These are phyloP conservation scores for Amphibalanus amphitrite DNA, from an alignment of 1,140 invertebrate genomes.

Conservation along the genomic window DNA sequence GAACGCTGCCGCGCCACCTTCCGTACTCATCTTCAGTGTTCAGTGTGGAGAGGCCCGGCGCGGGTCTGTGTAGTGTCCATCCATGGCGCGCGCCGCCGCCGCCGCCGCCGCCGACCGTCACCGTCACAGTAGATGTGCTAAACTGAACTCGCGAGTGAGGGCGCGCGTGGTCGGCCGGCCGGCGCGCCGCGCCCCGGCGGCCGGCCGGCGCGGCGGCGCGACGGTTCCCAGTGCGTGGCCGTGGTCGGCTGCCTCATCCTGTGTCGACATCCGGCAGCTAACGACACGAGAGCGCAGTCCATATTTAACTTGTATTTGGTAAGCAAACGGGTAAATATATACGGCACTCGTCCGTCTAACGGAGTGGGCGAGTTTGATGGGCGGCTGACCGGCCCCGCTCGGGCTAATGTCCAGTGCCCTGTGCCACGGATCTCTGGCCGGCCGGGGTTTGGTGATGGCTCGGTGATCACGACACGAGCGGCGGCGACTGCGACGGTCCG, in stretches of 20 bases:
- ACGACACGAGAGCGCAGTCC: not conserved
- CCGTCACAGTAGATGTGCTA: not conserved
- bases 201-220: too few species aligned
- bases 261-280: not conserved
- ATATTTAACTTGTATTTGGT: conserved; percentile 1
- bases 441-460: too few species aligned
- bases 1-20: not conserved
- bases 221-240: not conserved
- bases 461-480: too few species aligned
- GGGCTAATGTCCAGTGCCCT: too few species aligned
- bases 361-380: not conserved
- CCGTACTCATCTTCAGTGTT: not conserved
- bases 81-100: not conserved
- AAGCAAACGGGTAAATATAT: conserved; percentile 2
- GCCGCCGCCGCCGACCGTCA: not conserved
- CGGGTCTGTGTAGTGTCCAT: not conserved
- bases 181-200: too few species aligned
- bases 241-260: not conserved
- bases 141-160: not conserved
- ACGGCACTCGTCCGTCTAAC: not conserved
- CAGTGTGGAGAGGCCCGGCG: not conserved
- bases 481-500: too few species aligned
- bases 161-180: too few species aligned
- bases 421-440: too few species aligned
- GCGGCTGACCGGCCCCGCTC: too few species aligned